Conservation (phyloP, 1,140 invertebrate species). For the Drosophila aff. region DNA sequence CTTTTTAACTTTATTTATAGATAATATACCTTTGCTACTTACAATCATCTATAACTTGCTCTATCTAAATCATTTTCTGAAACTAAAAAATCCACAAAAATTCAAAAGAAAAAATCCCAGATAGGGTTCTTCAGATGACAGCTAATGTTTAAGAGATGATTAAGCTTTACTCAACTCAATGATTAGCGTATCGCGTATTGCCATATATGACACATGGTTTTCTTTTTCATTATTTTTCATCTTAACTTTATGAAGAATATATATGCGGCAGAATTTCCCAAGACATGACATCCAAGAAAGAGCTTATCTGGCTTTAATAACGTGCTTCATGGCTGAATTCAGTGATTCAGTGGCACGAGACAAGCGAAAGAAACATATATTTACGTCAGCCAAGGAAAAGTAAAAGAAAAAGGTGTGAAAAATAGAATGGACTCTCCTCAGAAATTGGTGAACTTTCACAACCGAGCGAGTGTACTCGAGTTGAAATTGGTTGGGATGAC, state of each 20-base stretch:
- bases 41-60: too few species aligned
- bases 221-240: not conserved
- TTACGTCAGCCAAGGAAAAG: conserved; percentile 27
- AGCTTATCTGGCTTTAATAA: conserved; percentile 45
- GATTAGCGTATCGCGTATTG: conserved; percentile 18
- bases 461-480: conserved; percentile 6
- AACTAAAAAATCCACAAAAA: not conserved
- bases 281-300: conserved; percentile 30
- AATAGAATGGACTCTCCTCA: conserved; percentile 33
- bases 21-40: too few species aligned
- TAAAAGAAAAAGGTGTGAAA: conserved; percentile 70
- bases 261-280: conserved; percentile 43
- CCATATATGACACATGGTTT: conserved; percentile 32
- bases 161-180: conserved; percentile 22
- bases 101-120: not conserved
- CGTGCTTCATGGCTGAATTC: conserved; percentile 37
- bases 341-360: conserved; percentile 53
- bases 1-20: too few species aligned
- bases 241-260: conserved; percentile 19
- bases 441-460: conserved; percentile 60
- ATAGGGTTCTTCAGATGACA: conserved; percentile 6
- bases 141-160: not conserved
- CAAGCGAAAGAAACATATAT: conserved; percentile 1
- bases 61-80: not conserved
- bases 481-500: conserved; percentile 14